Evolutionary conservation across 2,888 invertebrate species (phyloP).

Genomic region (Drosophila buzzatii): DNA sequence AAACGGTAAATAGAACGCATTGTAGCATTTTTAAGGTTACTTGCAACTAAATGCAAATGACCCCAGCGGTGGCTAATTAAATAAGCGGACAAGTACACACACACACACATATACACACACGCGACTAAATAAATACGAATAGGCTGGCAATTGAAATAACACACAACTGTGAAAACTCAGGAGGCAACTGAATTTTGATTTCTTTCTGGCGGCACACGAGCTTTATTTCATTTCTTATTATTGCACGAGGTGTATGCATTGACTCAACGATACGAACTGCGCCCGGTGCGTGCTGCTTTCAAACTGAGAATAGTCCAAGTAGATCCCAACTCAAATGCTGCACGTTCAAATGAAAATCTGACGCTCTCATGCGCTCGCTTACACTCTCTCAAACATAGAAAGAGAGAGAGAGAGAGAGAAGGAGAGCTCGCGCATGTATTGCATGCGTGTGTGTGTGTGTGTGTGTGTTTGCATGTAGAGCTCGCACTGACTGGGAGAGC

Average conservation of each 20-base stretch:
- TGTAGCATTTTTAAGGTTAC: conserved; percentile 2
- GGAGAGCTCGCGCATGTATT: conserved; percentile 3
- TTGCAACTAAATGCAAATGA: conserved; percentile 13
- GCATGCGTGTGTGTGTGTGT: neutral
- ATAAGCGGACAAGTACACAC: neutral
- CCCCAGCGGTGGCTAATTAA: conserved; percentile 14
- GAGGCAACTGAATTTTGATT: conserved; percentile 40
- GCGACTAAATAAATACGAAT: neutral
- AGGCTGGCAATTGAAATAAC: conserved; percentile 32
- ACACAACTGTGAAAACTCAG: conserved; percentile 22
- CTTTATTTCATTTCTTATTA: conserved; percentile 26
- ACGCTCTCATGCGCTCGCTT: conserved; percentile 11
- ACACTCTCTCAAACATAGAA: conserved; percentile 11
- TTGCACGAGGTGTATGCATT: neutral
- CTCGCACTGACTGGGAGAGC: conserved; percentile 14
- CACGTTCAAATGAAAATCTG: conserved; percentile 11
- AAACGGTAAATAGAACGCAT: conserved; percentile 13
- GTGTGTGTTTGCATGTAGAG: neutral
- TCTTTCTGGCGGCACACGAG: conserved; percentile 37
- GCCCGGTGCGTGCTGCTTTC: conserved; percentile 48
- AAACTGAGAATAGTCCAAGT: conserved; percentile 46
- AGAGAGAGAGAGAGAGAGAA: conserved; percentile 1
- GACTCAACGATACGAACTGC: conserved; percentile 25
- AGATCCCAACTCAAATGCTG: conserved; percentile 39
- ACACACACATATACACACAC: neutral